Evolutionary conservation across 1,140 invertebrate species (phyloP).

Genomic region (Agraylea sexmaculata): DNA sequence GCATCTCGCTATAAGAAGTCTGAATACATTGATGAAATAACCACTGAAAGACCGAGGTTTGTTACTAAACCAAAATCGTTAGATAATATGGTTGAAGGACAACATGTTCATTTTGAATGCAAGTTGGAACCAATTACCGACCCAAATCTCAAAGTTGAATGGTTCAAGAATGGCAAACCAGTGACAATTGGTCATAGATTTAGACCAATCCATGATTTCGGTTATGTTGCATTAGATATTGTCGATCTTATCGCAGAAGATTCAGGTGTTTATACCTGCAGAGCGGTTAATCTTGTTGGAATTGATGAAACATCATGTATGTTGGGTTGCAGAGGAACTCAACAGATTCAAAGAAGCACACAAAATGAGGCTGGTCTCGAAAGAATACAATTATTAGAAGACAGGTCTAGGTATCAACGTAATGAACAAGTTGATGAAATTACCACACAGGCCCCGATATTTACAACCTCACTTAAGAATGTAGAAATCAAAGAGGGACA

Average conservation of each 20-base stretch:
- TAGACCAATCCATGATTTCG: slow-evolving; percentile 90
- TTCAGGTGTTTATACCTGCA: slow-evolving; percentile 84
- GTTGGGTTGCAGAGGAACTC: slow-evolving; percentile 57
- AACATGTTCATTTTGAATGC: slow-evolving; percentile 95
- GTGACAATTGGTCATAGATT: slow-evolving; percentile 83
- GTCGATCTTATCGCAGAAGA: slow-evolving; percentile 88
- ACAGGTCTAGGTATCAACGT: slow-evolving; percentile 63
- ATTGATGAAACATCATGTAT: slow-evolving; percentile 71
- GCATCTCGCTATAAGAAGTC: slow-evolving; percentile 71
- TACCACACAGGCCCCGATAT: slow-evolving; percentile 78
- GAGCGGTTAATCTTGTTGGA: slow-evolving; percentile 80
- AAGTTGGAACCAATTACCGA: slow-evolving; percentile 94
- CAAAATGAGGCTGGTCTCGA: slow-evolving; percentile 76
- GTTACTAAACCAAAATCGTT: slow-evolving; percentile 75
- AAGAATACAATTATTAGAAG: slow-evolving; percentile 80
- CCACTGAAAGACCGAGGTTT: slow-evolving; percentile 72
- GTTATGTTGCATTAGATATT: slow-evolving; percentile 86
- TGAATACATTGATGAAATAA: slow-evolving; percentile 70
- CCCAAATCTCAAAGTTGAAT: slow-evolving; percentile 85
- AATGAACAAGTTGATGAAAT: slow-evolving; percentile 66
- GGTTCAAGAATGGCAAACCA: slow-evolving; percentile 84
- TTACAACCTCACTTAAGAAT: slow-evolving; percentile 82
- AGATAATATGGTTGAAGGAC: slow-evolving; percentile 76
- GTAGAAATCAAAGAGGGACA: slow-evolving; percentile 91
- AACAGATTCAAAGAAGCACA: slow-evolving; percentile 68